Base-by-base conservation (phyloP, 1,140 invertebrate genomes). In the Trichogramma pretiosum region DNA sequence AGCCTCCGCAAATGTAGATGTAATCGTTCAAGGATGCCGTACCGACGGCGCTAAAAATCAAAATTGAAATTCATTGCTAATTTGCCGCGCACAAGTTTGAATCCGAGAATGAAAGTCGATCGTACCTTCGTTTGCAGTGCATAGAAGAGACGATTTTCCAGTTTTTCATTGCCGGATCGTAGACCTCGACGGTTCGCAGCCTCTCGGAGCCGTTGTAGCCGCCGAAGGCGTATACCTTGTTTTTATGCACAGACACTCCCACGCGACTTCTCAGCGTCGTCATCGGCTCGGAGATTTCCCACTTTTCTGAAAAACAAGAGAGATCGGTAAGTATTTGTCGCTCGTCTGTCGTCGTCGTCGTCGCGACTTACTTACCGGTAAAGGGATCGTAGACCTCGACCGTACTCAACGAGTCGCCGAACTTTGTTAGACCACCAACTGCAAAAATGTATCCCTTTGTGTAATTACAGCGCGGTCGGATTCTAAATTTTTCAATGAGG, bases 1-100 rank as follows among this genome's bases (percentile, higher is more conserved):
- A 87, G 19, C 88, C 89, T n/a, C 87, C 87, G 65, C 87, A 91
- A 2, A 92, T 88, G 61, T 91, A 93, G 35, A 93, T 74, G 53
- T 79, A 76, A 60, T 85, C 81, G 59, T 85, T 83, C 16, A 92
- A 62, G 5, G 86, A 77, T n/a, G 86, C 83, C n/a, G 87, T 87
- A 21, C 88, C 89, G 8, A 90, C 78, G 39, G 89, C 89, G 75
- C 88, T 85, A 44, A 40, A 50, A 55, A 28, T 7, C 11, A 7
- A 28, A 28, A 28, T 28, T 28, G 24, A 7, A 7, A 7, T 28
- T 28, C 5, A 28, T 11, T 5, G 5, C 24, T 7, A 28, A 28
- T 7, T 28, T 7, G 5, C 11, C 5, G 11, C 24, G 11, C 5
- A 28, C 5, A 7, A 28, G 5, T 28, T 28, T 7, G 24, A 28